Evolutionary conservation across 2,797 vertebrate genomes (phyloP).

Genomic region (Kryptolebias ocellatus): DNA sequence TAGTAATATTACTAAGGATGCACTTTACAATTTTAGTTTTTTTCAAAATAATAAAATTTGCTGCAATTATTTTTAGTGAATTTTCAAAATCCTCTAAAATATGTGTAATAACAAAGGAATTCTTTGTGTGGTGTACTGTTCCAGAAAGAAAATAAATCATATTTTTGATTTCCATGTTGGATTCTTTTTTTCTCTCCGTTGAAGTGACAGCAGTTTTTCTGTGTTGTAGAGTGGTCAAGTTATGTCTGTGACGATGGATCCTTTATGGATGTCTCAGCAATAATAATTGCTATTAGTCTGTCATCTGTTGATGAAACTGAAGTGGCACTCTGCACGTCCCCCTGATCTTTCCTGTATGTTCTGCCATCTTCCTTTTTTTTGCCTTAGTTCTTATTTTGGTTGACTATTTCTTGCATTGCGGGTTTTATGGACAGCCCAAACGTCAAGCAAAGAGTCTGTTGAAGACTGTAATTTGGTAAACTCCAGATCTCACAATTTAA

Average conservation of each 20-base stretch:
- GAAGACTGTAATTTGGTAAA: neutral
- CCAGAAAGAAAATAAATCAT: neutral
- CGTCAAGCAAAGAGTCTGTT: constrained; percentile 2
- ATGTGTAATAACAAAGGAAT: no score
- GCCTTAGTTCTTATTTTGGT: constrained; percentile 16
- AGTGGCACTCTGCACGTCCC: constrained; percentile 7
- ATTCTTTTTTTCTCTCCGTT: no score
- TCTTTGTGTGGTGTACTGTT: no score
- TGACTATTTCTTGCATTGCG: constrained; percentile 15
- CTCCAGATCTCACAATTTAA: neutral
- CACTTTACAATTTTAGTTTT: no score
- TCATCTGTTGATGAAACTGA: constrained; percentile 34
- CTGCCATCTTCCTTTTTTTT: constrained; percentile 8
- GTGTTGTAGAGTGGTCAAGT: neutral
- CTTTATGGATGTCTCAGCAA: constrained; percentile 19
- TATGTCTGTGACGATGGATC: constrained; percentile 11
- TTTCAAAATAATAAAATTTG: no score
- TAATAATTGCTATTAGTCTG: constrained; percentile 25
- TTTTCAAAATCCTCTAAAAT: no score
- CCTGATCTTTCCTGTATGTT: constrained; percentile 43
- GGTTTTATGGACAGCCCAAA: constrained; percentile 15
- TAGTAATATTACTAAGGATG: no score
- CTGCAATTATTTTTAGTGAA: no score
- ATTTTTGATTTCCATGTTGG: neutral
- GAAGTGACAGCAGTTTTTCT: neutral